A percentile compares a stretch with the other conserved stretches of the same genome.
Evolutionary conservation across 2,888 invertebrate genomes (phyloP).

Genomic region (Atethmia centrago): DNA sequence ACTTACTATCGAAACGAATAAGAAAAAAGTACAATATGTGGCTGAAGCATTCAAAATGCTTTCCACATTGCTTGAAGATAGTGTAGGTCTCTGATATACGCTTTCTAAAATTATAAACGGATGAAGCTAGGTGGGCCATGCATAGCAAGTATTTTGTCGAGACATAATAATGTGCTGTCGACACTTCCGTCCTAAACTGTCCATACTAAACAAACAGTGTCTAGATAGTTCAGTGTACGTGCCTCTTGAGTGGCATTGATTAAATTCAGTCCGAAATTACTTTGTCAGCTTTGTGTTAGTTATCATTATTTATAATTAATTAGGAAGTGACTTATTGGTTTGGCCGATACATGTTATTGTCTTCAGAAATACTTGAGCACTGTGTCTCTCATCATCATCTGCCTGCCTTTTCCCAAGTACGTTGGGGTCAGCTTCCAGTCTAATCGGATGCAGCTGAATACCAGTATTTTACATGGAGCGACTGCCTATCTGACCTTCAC

Average conservation of each 20-base stretch:
- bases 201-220: slow-evolving; percentile 23
- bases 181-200: slow-evolving; percentile 41
- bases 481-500: no score
- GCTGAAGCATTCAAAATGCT: neutral
- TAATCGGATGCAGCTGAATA: no score
- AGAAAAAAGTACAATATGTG: neutral
- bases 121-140: slow-evolving; percentile 33
- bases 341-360: neutral
- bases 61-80: neutral
- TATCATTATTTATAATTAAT: slow-evolving; percentile 17
- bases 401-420: no score
- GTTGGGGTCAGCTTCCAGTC: no score
- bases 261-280: slow-evolving; percentile 14
- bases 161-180: slow-evolving; percentile 35
- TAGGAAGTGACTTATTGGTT: slow-evolving; percentile 7
- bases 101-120: slow-evolving; percentile 54
- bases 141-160: slow-evolving; percentile 46
- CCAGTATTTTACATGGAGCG: no score
- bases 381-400: no score
- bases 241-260: slow-evolving; percentile 20
- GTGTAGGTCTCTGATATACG: neutral
- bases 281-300: slow-evolving; percentile 19
- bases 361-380: neutral
- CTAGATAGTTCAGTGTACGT: slow-evolving; percentile 27
- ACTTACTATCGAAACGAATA: neutral